Evolutionary conservation across 2,797 vertebrate species (phyloP).

Genomic region (Gila robusta): DNA sequence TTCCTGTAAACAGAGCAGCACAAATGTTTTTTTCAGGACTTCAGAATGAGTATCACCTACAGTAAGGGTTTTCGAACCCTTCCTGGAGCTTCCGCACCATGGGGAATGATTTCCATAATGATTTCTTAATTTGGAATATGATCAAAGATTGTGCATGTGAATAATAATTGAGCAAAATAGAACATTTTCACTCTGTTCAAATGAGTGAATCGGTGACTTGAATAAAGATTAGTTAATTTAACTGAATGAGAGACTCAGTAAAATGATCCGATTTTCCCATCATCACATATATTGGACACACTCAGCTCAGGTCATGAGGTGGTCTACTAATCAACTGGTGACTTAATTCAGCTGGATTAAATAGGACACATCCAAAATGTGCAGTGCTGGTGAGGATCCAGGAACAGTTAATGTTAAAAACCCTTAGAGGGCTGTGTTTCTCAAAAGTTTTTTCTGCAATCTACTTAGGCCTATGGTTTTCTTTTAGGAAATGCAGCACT

Average conservation of each 20-base stretch:
- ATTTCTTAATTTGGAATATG: not conserved
- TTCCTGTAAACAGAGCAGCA: conserved; percentile 73
- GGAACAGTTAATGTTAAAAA: not conserved
- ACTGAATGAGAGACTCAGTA: not conserved
- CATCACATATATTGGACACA: not conserved
- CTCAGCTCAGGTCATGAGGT: not conserved
- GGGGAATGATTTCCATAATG: not conserved
- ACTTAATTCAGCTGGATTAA: conserved; percentile 2
- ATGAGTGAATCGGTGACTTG: not conserved
- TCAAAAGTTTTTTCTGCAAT: not conserved
- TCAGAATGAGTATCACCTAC: not conserved
- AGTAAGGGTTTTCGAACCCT: not conserved
- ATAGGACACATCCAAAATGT: not conserved
- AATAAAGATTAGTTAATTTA: not conserved
- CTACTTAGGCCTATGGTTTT: too few relatives aligned
- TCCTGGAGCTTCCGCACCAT: not conserved
- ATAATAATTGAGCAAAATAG: not conserved
- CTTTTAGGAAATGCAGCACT: not conserved
- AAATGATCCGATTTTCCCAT: not conserved
- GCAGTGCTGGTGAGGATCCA: not conserved
- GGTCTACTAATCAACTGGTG: not conserved
- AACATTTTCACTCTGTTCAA: not conserved
- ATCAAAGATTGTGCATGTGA: conserved; percentile 5
- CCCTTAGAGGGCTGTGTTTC: not conserved
- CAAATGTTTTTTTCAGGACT: conserved; percentile 14